Evolutionary conservation across 2,888 invertebrate genomes (phyloP), one percentile per base, ranked within the genome.

Genomic region (Pandemis corylana): DNA sequence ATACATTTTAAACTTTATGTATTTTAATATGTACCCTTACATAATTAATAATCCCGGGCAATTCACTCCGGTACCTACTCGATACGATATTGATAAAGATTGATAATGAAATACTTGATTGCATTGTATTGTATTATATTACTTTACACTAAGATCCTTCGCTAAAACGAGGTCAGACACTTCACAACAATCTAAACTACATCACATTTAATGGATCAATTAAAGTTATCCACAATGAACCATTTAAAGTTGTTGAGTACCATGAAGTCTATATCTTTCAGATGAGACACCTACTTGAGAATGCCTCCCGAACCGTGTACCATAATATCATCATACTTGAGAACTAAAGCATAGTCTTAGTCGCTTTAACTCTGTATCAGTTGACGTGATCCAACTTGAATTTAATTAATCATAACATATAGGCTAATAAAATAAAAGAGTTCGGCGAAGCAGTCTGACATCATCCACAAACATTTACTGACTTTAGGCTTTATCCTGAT

Each of bases 111-210:
- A n/a, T 28, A n/a, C n/a, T 51, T 42, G 61, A 72, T 72, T 62
- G 62, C 67, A 61, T 72, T 67, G 67, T 49, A 65, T 65, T 67
- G 62, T 49, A 65, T 65, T 73, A 41, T 20, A 64, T 59, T 69
- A 56, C 68, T 69, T 73, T 61, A 53, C 69, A 51, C 15, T 65
- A 36, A 65, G 61, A 51, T 69, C 49, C 44, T 70, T 61, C 56
- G 64, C 10, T 49, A 5, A 12, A 49, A 68, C 64, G 59, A 74
- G 69, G 69, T 7, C 44, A 70, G 62, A 15, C 20, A 62, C 64
- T 68, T 73, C 44, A 44, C 20, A 20, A 13, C 5, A 64, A 44
- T 15, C 64, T 41, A 49, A 42, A 42, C 7, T 44, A n/a, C 56
- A 44, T 64, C 13, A 28, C 46, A 46, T 49, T 6, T 28, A 15